Evolutionary conservation across 2,113 vertebrate genomes (phyloP).

Genomic region (Dipodomys stephensi): DNA sequence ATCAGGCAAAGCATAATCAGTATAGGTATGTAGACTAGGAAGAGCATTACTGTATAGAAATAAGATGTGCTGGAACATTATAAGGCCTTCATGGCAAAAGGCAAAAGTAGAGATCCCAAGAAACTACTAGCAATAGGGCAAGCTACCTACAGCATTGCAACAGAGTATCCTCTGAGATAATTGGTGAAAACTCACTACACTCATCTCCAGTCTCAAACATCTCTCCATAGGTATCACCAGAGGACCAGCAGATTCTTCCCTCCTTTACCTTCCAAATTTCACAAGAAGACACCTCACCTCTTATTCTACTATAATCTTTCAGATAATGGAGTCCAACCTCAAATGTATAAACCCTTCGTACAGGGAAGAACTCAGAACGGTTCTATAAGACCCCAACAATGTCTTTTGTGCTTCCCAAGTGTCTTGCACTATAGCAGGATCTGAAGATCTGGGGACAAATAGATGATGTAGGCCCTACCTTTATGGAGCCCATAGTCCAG

Average conservation of each 20-base stretch:
- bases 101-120: neutral
- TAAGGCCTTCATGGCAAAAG: neutral
- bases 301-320: neutral
- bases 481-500: neutral
- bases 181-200: neutral
- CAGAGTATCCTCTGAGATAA: neutral
- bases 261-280: neutral
- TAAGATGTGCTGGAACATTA: neutral
- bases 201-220: neutral
- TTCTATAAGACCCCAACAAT: neutral
- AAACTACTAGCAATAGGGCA: neutral
- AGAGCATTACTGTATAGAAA: neutral
- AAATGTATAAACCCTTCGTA: neutral
- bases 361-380: neutral
- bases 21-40: neutral
- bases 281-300: neutral
- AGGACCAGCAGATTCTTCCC: neutral
- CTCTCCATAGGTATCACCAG: neutral
- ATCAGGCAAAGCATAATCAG: constrained; percentile 42
- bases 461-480: neutral
- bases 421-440: neutral
- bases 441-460: neutral
- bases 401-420: neutral
- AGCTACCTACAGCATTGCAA: neutral
- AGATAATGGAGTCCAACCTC: neutral